Conservation (phyloP, 2,888 invertebrate species). For the Cantharis rustica region DNA sequence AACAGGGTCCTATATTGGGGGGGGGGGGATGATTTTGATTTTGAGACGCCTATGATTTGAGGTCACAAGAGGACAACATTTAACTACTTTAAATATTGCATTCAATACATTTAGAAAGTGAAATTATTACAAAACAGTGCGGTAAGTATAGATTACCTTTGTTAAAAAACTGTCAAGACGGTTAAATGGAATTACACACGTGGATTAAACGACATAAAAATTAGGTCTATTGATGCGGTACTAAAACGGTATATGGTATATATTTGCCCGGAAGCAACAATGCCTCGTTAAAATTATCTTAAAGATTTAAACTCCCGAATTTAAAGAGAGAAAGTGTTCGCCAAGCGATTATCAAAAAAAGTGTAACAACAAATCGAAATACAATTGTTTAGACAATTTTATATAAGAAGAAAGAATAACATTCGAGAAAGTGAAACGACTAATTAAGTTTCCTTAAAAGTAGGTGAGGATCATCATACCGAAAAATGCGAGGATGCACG, state of each 20-base stretch:
- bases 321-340: conserved; percentile 17
- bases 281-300: conserved; percentile 6
- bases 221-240: neutral
- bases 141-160: conserved; percentile 10
- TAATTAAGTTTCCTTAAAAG: neutral
- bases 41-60: too few relatives aligned
- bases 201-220: neutral
- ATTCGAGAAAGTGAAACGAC: neutral
- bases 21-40: too few relatives aligned
- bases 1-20: too few relatives aligned
- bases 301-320: conserved; percentile 5
- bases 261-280: conserved; percentile 10
- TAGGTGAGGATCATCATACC: neutral
- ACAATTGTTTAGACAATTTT: neutral
- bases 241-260: neutral
- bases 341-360: neutral
- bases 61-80: neutral
- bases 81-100: conserved; percentile 14
- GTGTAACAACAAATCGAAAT: neutral
- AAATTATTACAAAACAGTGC: conserved; percentile 18
- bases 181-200: conserved; percentile 3
- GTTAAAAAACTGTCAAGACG: conserved; percentile 12
- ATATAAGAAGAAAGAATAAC: neutral
- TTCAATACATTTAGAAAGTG: conserved; percentile 27
- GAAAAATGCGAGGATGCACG: neutral